Conservation (phyloP, 2,797 vertebrate species). For the Esox lucius region DNA sequence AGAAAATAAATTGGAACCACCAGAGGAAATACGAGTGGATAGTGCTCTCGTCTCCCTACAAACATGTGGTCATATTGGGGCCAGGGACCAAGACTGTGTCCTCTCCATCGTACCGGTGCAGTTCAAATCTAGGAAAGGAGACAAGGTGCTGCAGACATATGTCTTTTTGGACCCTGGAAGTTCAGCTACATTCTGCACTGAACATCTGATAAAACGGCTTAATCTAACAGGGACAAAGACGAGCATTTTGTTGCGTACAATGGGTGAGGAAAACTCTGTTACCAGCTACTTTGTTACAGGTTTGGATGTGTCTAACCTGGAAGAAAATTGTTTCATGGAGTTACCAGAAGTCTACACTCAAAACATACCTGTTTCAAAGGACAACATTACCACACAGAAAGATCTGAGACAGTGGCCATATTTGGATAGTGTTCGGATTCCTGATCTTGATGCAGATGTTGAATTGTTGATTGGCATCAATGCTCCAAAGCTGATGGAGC, state of each 20-base stretch:
- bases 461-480: constrained; percentile 5
- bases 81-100: not conserved
- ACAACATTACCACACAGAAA: not conserved
- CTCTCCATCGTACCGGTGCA: constrained; percentile 16
- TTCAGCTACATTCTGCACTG: too few relatives aligned
- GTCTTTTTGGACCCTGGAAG: not conserved
- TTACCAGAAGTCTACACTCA: not conserved
- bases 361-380: not conserved
- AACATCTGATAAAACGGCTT: too few relatives aligned
- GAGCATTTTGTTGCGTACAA: not conserved
- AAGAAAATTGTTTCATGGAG: not conserved
- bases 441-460: not conserved
- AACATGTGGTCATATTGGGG: constrained; percentile 15
- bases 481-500: not conserved
- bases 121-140: not conserved
- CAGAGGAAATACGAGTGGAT: not conserved
- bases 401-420: not conserved
- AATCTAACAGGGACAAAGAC: not conserved
- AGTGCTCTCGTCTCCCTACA: not conserved
- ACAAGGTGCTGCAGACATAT: constrained; percentile 4
- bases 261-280: not conserved
- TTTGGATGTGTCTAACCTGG: not conserved
- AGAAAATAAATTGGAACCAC: too few relatives aligned
- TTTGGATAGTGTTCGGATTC: not conserved
- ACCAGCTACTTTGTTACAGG: not conserved